Percentiles rank a stretch among this genome's conserved stretches.
phyloP scores from a whole-genome alignment of 2,888 invertebrate species.

The Pasiphila rectangulata region DNA sequence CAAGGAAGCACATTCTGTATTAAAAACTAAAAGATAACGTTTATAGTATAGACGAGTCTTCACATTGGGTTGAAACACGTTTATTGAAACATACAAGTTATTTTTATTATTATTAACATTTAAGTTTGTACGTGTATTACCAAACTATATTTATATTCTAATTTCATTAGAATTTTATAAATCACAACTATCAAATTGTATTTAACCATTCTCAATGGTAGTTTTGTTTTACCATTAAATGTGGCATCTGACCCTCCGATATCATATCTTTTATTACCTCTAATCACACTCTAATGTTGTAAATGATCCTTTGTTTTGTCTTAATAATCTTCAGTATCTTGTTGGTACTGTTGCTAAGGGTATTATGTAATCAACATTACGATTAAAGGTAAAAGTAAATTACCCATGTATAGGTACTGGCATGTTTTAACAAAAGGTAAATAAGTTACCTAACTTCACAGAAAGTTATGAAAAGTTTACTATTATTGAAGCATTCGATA shows the following conservation, averaged over 20 bases:
- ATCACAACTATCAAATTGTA: constrained; percentile 34
- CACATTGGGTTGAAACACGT: constrained; percentile 17
- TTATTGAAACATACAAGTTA: constrained; percentile 4
- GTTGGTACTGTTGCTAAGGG: constrained; percentile 1
- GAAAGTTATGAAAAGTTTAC: background rate
- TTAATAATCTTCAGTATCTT: background rate
- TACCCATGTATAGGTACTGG: constrained; percentile 4
- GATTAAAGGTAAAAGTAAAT: no score
- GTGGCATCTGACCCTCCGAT: constrained; percentile 15
- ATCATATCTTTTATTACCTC: constrained; percentile 18
- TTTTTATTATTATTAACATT: background rate
- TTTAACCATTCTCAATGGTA: constrained; percentile 29
- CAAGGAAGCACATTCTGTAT: constrained; percentile 24
- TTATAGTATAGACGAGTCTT: constrained; percentile 8
- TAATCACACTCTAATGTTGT: constrained; percentile 7
- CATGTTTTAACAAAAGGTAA: constrained; percentile 11
- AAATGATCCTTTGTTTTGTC: constrained; percentile 27
- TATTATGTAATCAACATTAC: constrained; percentile 14
- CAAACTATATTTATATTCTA: no score
- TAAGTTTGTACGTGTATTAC: no score
- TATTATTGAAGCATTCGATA: constrained; percentile 18
- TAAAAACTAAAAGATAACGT: constrained; percentile 16
- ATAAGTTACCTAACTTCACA: constrained; percentile 9
- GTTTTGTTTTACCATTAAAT: constrained; percentile 15
- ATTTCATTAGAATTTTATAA: constrained; percentile 32